Evolutionary conservation across 2,113 vertebrate genomes (phyloP).

Genomic region (Triplophysa tibetana): DNA sequence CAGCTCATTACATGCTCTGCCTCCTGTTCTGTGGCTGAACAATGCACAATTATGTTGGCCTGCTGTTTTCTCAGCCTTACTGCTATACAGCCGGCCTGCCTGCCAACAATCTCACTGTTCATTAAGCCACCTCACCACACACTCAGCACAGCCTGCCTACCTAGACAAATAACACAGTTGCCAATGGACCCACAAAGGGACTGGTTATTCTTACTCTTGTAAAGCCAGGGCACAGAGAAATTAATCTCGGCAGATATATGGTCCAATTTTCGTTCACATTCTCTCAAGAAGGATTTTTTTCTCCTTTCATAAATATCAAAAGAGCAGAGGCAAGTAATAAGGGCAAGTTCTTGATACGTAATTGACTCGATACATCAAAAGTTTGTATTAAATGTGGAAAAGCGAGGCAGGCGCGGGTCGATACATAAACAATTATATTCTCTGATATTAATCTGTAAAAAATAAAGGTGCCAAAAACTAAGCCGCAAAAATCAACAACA

Average conservation of each 20-base stretch:
- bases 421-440: constrained; percentile 31
- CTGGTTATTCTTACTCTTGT: constrained; percentile 22
- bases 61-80: constrained; percentile 65
- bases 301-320: constrained; percentile 7
- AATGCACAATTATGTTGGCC: constrained; percentile 75
- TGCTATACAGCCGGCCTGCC: constrained; percentile 55
- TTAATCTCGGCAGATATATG: constrained; percentile 30
- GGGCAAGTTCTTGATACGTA: constrained; percentile 25
- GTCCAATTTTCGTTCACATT: background rate
- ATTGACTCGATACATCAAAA: constrained; percentile 40
- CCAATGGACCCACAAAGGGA: constrained; percentile 21
- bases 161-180: constrained; percentile 34
- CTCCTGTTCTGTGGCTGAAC: constrained; percentile 76
- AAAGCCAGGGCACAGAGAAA: constrained; percentile 18
- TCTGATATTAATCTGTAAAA: constrained; percentile 24
- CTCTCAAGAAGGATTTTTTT: background rate
- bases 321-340: constrained; percentile 6
- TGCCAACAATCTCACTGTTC: constrained; percentile 60
- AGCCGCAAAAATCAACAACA: background rate
- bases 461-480: background rate
- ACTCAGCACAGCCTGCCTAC: constrained; percentile 46
- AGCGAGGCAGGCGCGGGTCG: constrained; percentile 11
- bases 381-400: constrained; percentile 18
- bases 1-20: constrained; percentile 79
- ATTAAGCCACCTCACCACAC: constrained; percentile 65